phyloP scores from a whole-genome alignment of 2,797 vertebrate genomes.

The Rhincodon typus region DNA sequence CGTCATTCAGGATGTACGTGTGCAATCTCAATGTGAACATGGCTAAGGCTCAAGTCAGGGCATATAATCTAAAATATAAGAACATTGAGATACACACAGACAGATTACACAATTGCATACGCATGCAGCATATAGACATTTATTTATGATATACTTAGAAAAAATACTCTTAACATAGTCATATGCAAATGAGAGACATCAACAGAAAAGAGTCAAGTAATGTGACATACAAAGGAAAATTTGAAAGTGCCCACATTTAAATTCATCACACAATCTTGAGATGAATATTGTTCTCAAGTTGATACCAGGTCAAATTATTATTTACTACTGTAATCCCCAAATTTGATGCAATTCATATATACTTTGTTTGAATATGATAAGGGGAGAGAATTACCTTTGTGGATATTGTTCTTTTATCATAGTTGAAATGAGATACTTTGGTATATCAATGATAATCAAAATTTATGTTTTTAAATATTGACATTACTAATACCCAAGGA shows the following conservation, averaged over 20 bases:
- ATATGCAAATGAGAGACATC: neutral
- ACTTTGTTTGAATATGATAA: neutral
- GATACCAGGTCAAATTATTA: neutral
- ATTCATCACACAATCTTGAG: neutral
- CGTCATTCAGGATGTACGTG: neutral
- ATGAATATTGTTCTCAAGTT: neutral
- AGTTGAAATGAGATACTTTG: neutral
- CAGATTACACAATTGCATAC: neutral
- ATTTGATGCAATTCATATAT: neutral
- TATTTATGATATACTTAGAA: neutral
- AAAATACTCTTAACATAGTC: neutral
- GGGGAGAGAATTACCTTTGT: neutral
- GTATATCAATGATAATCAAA: neutral
- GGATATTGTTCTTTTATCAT: neutral
- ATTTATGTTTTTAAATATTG: neutral
- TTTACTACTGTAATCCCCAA: neutral
- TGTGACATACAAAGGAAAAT: neutral
- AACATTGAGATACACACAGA: neutral
- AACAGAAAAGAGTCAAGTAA: neutral
- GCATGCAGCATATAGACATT: neutral
- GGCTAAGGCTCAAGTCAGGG: no score
- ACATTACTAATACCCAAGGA: neutral
- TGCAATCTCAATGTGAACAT: neutral
- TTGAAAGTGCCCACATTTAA: neutral
- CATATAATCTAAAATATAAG: neutral